A percentile compares a stretch with the other conserved stretches of the same genome.
Evolutionary conservation across 2,888 invertebrate genomes (phyloP).

Genomic region (Drosophila subsilvestris): DNA sequence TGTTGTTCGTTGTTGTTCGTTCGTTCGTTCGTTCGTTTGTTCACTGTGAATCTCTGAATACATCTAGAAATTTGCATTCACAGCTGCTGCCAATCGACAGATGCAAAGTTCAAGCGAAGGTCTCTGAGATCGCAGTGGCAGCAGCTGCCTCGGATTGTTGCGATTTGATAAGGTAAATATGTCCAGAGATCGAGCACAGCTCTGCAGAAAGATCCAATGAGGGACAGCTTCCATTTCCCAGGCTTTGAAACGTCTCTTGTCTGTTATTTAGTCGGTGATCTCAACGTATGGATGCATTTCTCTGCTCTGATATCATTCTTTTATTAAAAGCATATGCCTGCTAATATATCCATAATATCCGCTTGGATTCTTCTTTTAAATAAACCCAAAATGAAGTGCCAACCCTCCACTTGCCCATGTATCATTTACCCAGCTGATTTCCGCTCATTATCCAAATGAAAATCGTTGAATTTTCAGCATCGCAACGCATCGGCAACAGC

Average conservation of each 20-base stretch:
- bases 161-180: background rate
- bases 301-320: too few relatives aligned
- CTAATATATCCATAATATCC: background rate
- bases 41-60: conserved; percentile 32
- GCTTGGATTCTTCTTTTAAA: background rate
- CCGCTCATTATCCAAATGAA: conserved; percentile 13
- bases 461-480: conserved; percentile 20
- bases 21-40: too few relatives aligned
- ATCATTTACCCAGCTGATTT: background rate
- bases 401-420: background rate
- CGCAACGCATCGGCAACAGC: background rate
- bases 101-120: conserved; percentile 27
- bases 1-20: conserved; percentile 25
- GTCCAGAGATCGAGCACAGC: background rate
- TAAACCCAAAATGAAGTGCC: background rate
- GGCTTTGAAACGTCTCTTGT: too few relatives aligned
- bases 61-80: conserved; percentile 32
- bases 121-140: conserved; percentile 2
- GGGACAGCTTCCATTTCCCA: too few relatives aligned
- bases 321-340: too few relatives aligned
- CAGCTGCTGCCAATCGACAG: conserved; percentile 29
- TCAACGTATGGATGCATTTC: too few relatives aligned
- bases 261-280: too few relatives aligned
- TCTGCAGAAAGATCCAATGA: background rate
- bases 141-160: background rate